Evolutionary conservation across 1,140 invertebrate species (phyloP).

Genomic region (Drosophila suzukii): DNA sequence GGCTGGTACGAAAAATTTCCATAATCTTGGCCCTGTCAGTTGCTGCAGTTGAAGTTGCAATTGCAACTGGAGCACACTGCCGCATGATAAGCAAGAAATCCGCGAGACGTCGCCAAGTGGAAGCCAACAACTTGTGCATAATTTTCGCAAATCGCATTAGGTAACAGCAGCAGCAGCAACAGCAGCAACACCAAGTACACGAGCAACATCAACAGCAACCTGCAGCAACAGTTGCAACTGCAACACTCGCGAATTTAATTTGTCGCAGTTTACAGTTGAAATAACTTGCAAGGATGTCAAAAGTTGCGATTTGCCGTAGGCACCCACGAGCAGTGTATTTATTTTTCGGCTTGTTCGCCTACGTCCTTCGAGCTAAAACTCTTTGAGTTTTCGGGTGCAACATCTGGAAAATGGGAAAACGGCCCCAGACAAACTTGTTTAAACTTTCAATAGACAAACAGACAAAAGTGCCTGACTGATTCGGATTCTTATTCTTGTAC

Average conservation of each 20-base stretch:
- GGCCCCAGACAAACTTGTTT: constrained; percentile 63
- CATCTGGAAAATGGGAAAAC: constrained; percentile 37
- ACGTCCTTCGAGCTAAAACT: constrained; percentile 19
- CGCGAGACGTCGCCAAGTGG: constrained; percentile 31
- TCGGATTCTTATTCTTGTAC: constrained; percentile 23
- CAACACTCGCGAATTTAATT: constrained; percentile 75
- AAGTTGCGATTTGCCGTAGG: constrained; percentile 44
- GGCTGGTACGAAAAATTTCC: constrained; percentile 60
- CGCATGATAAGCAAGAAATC: constrained; percentile 74
- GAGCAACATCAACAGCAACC: constrained; percentile 20
- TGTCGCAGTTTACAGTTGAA: constrained; percentile 79
- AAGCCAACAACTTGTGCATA: constrained; percentile 72
- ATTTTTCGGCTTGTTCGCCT: constrained; percentile 33
- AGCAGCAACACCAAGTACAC: constrained; percentile 9
- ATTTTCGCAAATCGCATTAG: constrained; percentile 74
- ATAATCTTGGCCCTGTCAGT: constrained; percentile 67
- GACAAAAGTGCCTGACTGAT: constrained; percentile 66
- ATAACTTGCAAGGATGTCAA: constrained; percentile 63
- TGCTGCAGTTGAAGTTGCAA: constrained; percentile 46
- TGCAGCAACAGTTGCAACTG: constrained; percentile 47
- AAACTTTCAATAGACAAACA: constrained; percentile 80
- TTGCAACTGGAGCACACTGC: constrained; percentile 28
- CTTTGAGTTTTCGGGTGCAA: constrained; percentile 16
- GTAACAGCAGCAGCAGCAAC: constrained; percentile 47
- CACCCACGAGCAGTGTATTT: constrained; percentile 36